Base-by-base conservation (phyloP, 2,888 invertebrate genomes). In the Anoncus sp. region DNA sequence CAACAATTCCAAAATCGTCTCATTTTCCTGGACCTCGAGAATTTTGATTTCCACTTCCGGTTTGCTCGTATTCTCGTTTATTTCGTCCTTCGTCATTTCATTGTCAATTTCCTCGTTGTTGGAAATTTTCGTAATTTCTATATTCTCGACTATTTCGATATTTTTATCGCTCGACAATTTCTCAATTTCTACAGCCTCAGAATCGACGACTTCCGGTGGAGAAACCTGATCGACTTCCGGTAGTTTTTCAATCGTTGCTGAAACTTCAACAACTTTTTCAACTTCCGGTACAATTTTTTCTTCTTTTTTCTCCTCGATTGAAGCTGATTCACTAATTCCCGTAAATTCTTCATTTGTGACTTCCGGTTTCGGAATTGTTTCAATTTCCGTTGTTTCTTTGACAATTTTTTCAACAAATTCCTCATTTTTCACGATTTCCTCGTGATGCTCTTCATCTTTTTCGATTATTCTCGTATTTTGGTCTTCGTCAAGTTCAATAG, bases 211-310 rank as follows among this genome's bases (percentile, higher is more conserved):
- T 31, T 31, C 31, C 4, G 31, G 31, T 31, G 31, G 38, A 38
- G 35, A n/a, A n/a, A n/a, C n/a, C n/a, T n/a, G 12, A 3, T 47
- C 47, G 10, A 38, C 18, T 66, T 12, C 51, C 27, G 31, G 20
- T 14, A 20, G 1, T 35, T 45, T 14, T 9, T 67, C 67, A 24
- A 43, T 9, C 3, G 43, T 22, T 9, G 53, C 18, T 12, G 12
- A 5, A 9, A 14, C 18, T n/a, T 27, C 27, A 12, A 31, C 16
- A 12, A 20, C 16, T 27, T 53, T 51, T 3, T 71, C 60, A 3
- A 22, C 24, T 73, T 49, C 63, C n/a, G 47, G 7, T 60, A 66
- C 70, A 73, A 24, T 77, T 70, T 75, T 85, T 77, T 82, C 77
- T 22, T 57, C 35, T 22, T 57, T 43, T 24, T 55, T 60, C 31